Conservation (phyloP, 2,797 vertebrate genomes). For the Morus bassanus region DNA sequence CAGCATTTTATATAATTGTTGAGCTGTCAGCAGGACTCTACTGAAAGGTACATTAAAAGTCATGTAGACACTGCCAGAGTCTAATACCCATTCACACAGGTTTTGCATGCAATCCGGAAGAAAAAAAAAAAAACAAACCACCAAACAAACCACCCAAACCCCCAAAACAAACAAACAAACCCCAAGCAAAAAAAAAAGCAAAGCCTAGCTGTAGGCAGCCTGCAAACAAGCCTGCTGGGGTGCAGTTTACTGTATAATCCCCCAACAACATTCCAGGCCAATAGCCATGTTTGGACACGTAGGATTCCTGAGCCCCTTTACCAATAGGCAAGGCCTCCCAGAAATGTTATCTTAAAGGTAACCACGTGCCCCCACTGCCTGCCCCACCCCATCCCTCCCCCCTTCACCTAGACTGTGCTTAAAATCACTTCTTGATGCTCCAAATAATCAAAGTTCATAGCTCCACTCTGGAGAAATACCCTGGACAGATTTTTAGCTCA, state of each 20-base stretch:
- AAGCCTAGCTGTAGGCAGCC: not conserved
- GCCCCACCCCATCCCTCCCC: not conserved
- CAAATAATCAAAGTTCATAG: not conserved
- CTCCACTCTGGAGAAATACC: not conserved
- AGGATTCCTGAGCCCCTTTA: not conserved
- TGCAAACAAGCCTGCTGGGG: not conserved
- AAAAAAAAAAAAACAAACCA: too few relatives aligned
- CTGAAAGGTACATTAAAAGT: conserved; percentile 19
- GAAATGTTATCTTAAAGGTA: not conserved
- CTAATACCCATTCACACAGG: not conserved
- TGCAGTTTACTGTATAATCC: not conserved
- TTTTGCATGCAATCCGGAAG: not conserved
- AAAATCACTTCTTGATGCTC: not conserved
- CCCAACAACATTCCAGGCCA: not conserved
- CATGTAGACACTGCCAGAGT: not conserved
- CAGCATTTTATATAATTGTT: not conserved
- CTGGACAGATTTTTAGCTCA: not conserved
- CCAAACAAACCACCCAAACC: too few relatives aligned
- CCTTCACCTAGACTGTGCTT: not conserved
- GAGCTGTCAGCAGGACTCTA: conserved; percentile 32
- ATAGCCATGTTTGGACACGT: not conserved
- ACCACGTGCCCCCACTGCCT: not conserved
- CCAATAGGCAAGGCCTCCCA: accelerated
- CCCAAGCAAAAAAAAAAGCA: not conserved
- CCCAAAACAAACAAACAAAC: too few relatives aligned